These are phyloP conservation scores for Dynastes tityus DNA, from an alignment of 2,888 invertebrate species.

Conservation along the genomic window DNA sequence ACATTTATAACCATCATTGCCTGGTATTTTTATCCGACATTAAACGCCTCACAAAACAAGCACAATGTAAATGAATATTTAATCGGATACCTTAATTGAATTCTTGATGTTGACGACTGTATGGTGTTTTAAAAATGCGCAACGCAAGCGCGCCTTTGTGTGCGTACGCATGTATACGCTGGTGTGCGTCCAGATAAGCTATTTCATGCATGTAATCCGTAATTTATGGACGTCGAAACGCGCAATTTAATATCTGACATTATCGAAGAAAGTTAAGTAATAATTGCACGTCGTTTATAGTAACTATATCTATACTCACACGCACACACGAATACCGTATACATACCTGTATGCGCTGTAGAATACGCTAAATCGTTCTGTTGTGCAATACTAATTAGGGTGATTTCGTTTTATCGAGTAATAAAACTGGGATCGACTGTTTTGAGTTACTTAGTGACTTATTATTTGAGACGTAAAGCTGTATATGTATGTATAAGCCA, in stretches of 20 bases:
- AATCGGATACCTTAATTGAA: conserved; percentile 36
- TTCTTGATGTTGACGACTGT: conserved; percentile 24
- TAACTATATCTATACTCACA: background rate
- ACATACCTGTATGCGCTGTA: too few relatives aligned
- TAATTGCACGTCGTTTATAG: conserved; percentile 23
- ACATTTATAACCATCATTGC: background rate
- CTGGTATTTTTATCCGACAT: conserved; percentile 13
- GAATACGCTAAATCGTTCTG: background rate
- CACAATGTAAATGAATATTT: conserved; percentile 35
- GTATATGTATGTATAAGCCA: background rate
- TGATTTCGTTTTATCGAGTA: background rate
- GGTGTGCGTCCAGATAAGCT: conserved; percentile 27
- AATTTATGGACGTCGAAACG: conserved; percentile 41
- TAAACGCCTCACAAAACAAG: conserved; percentile 16
- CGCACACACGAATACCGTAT: background rate
- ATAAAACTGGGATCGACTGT: background rate
- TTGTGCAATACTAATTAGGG: background rate
- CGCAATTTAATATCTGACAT: conserved; percentile 44
- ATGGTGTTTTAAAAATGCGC: conserved; percentile 9
- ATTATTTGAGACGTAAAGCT: background rate
- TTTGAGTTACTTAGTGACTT: background rate
- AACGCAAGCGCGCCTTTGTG: background rate
- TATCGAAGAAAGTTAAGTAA: conserved; percentile 38
- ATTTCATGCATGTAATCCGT: conserved; percentile 27
- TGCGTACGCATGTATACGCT: background rate